Evolutionary conservation across 2,797 vertebrate genomes (phyloP), one percentile per base, ranked within the genome.

Genomic region (Myotis planiceps): DNA sequence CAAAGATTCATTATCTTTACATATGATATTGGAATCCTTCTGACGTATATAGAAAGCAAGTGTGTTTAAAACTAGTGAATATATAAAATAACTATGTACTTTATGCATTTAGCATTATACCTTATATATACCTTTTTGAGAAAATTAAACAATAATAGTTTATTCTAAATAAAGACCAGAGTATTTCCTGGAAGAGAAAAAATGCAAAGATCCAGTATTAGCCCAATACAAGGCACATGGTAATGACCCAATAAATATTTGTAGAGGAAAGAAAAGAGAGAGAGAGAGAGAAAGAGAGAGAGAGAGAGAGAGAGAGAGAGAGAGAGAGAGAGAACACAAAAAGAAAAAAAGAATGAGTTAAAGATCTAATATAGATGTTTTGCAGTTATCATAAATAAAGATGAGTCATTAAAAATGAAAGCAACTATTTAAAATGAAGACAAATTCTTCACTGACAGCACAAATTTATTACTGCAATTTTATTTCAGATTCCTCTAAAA

Each of bases 321-420:
- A 23, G 23, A 5, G 27, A 53, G 32, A 7, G 82, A 21, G 18
- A 23, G 23, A 37, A 37, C 37, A 37, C n/a, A 69, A 29, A 18
- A 37, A n/a, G 4, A 66, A n/a, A 12, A 1, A 32, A 71, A 51
- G 16, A 72, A 79, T 42, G n/a, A 63, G 78, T 53, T 19, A 88
- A 83, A 74, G 29, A 72, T 78, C 89, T 32, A 90, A 76, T 92
- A 84, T 6, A 93, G 34, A 89, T 72, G 47, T 1, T 86, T 84
- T 96, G 25, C 49, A 80, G 5, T 76, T 87, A 13, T 92, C 69
- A 1, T 94, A 96, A 94, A 76, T 92, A 86, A 86, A 94, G 25
- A 87, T 87, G 27, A 88, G 45, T 91, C 72, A 82, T 93, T 96
- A 89, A 96, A 95, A 94, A 96, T 95, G 83, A 94, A 93, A 88